Base-by-base conservation (phyloP, 1,140 invertebrate species). In the Pachyrhynchus sulphureomaculatus region DNA sequence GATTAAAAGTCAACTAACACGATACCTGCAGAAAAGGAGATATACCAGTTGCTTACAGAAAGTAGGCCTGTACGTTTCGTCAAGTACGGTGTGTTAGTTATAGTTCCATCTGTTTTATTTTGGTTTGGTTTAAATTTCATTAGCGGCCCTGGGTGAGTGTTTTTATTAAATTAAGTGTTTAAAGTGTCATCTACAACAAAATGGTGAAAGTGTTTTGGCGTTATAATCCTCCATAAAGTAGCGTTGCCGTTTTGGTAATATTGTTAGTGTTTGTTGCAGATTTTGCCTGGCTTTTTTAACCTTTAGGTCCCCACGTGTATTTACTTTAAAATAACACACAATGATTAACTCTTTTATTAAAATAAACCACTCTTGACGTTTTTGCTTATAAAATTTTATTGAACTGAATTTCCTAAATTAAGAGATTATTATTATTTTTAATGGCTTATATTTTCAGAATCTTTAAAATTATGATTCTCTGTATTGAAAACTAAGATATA, bases 121-220 rank as follows among this genome's bases (percentile, higher is more conserved):
- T 44, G 23, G 39, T 64, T 60, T 61, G 48, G 61, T 58, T 49
- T 55, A 54, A 26, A 47, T 64, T 64, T 37, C 47, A 57, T 55
- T 54, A 58, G 62, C 69, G 67, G 69, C 67, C 66, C 70, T 72
- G 70, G 70, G 70, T 72, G 67, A 72, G 70, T 72, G 55, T 18
- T 24, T 49, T 18, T 32, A 21, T 45, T n/a, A 13, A 23, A 33
- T 57, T 57, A 26, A 12, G 24, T 36, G 33, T 17, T 39, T 37
- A 24, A 17, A 32, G 37, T 29, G 26, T 3, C 12, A 26, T 47
- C n/a, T 29, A 21, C n/a, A 12, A 5, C 1, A 26, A 26, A 9
- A 9, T 2, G n/a, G 21, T 23, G 18, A n/a, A 47, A 47, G 26
- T 47, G 44, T 23, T 42, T 37, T 37, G 17, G 12, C 6, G 1